phyloP scores from a whole-genome alignment of 1,140 invertebrate genomes.

The Tetramorium alpestre region DNA sequence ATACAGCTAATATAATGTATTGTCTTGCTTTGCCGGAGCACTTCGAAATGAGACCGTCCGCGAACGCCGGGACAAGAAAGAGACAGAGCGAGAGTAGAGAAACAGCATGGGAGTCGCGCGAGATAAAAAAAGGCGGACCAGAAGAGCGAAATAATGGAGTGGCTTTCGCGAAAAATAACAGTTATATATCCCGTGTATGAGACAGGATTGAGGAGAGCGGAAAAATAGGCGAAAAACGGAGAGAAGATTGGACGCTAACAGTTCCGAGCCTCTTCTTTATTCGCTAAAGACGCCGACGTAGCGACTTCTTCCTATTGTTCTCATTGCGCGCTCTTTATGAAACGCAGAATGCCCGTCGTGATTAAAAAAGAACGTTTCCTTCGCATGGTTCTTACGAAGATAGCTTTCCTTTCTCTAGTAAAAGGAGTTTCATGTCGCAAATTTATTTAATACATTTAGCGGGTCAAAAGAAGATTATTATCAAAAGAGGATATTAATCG shows the following conservation, averaged over 20 bases:
- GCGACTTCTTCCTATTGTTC: slow-evolving; percentile 29
- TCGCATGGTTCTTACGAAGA: slow-evolving; percentile 2
- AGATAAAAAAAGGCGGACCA: slow-evolving; percentile 67
- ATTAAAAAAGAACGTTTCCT: slow-evolving; percentile 52
- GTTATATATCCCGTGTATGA: slow-evolving; percentile 77
- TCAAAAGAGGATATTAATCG: not conserved
- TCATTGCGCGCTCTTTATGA: slow-evolving; percentile 40
- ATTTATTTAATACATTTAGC: slow-evolving; percentile 27
- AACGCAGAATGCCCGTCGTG: slow-evolving; percentile 26
- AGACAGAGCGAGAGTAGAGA: not conserved
- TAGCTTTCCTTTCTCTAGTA: not conserved
- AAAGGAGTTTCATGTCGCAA: slow-evolving; percentile 40
- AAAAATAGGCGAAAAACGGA: slow-evolving; percentile 75
- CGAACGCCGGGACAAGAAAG: slow-evolving; percentile 58
- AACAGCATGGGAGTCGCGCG: slow-evolving; percentile 46
- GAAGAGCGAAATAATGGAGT: slow-evolving; percentile 79
- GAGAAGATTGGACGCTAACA: slow-evolving; percentile 80
- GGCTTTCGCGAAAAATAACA: slow-evolving; percentile 82
- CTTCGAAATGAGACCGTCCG: slow-evolving; percentile 76
- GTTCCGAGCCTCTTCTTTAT: slow-evolving; percentile 73
- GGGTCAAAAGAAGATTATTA: not conserved
- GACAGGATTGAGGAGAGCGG: slow-evolving; percentile 73
- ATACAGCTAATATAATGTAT: slow-evolving; percentile 83
- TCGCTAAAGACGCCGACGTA: slow-evolving; percentile 57
- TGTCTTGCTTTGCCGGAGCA: slow-evolving; percentile 78